These are phyloP conservation scores for Agrochola litura DNA, from an alignment of 2,888 invertebrate species.

Conservation along the genomic window DNA sequence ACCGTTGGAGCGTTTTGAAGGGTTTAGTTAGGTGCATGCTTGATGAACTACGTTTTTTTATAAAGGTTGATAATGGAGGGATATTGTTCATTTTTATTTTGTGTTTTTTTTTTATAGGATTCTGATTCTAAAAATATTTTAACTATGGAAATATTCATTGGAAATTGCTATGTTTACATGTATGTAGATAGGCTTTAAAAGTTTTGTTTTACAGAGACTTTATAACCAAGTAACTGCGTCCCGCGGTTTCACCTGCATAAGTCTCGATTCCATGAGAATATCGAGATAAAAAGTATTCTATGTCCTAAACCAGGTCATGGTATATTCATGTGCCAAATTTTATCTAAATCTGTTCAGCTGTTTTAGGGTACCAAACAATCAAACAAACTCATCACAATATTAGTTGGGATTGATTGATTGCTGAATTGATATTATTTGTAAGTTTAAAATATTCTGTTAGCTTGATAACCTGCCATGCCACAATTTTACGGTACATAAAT, in stretches of 20 bases:
- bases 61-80: background rate
- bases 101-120: background rate
- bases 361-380: no score
- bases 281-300: no score
- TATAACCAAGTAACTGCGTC: no score
- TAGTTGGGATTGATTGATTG: no score
- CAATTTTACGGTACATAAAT: background rate
- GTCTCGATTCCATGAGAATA: no score
- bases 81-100: conserved; percentile 22
- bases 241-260: no score
- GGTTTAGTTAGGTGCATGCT: conserved; percentile 48
- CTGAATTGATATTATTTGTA: background rate
- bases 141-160: background rate
- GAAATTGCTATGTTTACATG: background rate
- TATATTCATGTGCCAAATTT: no score
- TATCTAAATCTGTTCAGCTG: no score
- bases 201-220: background rate
- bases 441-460: background rate
- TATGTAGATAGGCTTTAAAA: no score
- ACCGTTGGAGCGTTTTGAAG: conserved; percentile 50
- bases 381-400: no score
- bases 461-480: background rate
- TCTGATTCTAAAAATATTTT: background rate
- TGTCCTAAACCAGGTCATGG: no score
- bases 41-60: conserved; percentile 35